phyloP scores from a whole-genome alignment of 2,888 invertebrate genomes.

The Acanthacorydalis orientalis region DNA sequence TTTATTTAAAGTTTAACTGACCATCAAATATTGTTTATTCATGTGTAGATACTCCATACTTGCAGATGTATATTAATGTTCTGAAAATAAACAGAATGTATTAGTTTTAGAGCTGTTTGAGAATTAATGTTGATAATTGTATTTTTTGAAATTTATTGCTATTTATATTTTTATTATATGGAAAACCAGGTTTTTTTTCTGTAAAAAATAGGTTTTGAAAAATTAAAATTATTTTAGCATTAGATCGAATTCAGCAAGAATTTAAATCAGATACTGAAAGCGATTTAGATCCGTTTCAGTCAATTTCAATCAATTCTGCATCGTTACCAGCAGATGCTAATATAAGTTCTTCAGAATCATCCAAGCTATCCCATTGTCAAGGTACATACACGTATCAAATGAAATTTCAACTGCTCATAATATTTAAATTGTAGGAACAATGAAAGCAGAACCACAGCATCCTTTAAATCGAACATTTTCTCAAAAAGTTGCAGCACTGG shows the following conservation, averaged over 20 bases:
- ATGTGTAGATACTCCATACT: too few species aligned
- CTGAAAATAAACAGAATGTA: too few species aligned
- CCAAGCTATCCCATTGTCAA: background rate
- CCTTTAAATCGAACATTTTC: slow-evolving; percentile 7
- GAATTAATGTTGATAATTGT: too few species aligned
- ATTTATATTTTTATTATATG: too few species aligned
- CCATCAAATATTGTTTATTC: too few species aligned
- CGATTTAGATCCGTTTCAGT: slow-evolving; percentile 12
- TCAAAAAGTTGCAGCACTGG: slow-evolving; percentile 3
- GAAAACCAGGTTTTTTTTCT: too few species aligned
- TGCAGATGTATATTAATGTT: too few species aligned
- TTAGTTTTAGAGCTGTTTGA: too few species aligned
- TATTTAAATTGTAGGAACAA: slow-evolving; percentile 5
- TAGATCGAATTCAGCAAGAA: slow-evolving; percentile 49
- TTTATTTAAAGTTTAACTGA: too few species aligned
- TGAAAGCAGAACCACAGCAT: slow-evolving; percentile 14
- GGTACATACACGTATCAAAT: background rate
- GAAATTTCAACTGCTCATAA: background rate
- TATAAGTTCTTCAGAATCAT: slow-evolving; percentile 24
- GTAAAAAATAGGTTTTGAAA: too few species aligned
- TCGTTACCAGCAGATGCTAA: slow-evolving; percentile 25
- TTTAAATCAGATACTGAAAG: slow-evolving; percentile 38
- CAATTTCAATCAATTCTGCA: slow-evolving; percentile 3
- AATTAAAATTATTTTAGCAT: slow-evolving; percentile 28
- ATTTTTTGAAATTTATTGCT: too few species aligned